Evolutionary conservation across 2,113 vertebrate species (phyloP).

Genomic region (Dipodomys stephensi): DNA sequence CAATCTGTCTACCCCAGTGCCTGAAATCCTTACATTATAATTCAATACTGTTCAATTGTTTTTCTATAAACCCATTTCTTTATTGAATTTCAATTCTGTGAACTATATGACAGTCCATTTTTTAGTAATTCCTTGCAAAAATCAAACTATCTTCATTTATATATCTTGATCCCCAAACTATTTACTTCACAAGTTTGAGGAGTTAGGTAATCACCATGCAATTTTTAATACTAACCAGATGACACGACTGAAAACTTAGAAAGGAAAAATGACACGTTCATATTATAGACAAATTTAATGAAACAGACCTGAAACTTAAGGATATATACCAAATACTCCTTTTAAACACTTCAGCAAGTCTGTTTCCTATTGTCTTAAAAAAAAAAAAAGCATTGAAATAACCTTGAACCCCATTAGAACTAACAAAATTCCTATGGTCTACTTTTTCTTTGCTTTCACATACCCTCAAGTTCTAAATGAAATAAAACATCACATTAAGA

Average conservation of each 20-base stretch:
- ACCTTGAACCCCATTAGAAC: constrained; percentile 1
- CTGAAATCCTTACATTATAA: constrained; percentile 17
- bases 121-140: not conserved
- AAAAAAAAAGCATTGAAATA: constrained; percentile 24
- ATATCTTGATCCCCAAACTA: not conserved
- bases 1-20: not conserved
- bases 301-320: not conserved
- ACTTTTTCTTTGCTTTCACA: constrained; percentile 35
- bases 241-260: constrained; percentile 7
- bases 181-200: not conserved
- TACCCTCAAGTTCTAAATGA: constrained; percentile 30
- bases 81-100: not conserved
- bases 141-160: not conserved
- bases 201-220: constrained; percentile 13
- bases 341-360: not conserved
- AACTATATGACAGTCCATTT: not conserved
- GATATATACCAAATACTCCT: not conserved
- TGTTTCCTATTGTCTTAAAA: not conserved
- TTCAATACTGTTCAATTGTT: not conserved
- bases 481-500: constrained; percentile 7
- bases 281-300: constrained; percentile 17
- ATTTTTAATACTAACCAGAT: constrained; percentile 52
- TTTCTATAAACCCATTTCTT: not conserved
- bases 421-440: not conserved
- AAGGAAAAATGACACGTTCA: constrained; percentile 23